Evolutionary conservation across 2,888 invertebrate genomes (phyloP).

Genomic region (Pristionchus maxplancki): DNA sequence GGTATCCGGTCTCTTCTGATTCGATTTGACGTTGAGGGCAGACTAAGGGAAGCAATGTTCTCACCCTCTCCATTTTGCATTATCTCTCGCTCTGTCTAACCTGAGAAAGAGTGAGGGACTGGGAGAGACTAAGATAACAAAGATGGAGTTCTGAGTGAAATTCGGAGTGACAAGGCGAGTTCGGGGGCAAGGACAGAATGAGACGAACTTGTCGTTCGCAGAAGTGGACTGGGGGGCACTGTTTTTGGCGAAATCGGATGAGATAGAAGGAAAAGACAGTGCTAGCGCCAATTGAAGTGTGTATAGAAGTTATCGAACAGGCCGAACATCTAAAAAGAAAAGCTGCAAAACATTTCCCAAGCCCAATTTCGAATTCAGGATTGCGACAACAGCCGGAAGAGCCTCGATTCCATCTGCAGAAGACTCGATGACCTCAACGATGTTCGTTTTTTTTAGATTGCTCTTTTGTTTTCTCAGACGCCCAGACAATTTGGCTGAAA

Average conservation of each 20-base stretch:
- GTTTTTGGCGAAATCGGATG: too few species aligned
- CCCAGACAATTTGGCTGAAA: too few species aligned
- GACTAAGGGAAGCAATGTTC: not conserved
- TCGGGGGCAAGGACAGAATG: not conserved
- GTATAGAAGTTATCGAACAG: too few species aligned
- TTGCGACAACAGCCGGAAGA: constrained; percentile 69
- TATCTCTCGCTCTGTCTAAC: not conserved
- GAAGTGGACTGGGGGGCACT: not conserved
- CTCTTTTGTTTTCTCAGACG: not conserved
- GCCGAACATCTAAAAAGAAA: too few species aligned
- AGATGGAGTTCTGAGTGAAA: not conserved
- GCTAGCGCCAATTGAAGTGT: too few species aligned
- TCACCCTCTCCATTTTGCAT: not conserved
- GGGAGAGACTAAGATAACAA: not conserved
- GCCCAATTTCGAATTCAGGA: constrained; percentile 60
- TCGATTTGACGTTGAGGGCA: constrained; percentile 13
- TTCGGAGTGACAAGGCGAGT: not conserved
- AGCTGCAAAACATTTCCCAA: too few species aligned
- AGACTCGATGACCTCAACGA: constrained; percentile 68
- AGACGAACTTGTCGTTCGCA: not conserved
- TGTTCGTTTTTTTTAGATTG: constrained; percentile 56
- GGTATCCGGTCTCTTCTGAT: not conserved
- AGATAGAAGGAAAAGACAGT: too few species aligned
- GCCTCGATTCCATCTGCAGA: constrained; percentile 62
- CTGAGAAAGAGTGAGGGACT: not conserved